phyloP scores from a whole-genome alignment of 2,888 invertebrate species.

The Pseudolycoriella hygida region DNA sequence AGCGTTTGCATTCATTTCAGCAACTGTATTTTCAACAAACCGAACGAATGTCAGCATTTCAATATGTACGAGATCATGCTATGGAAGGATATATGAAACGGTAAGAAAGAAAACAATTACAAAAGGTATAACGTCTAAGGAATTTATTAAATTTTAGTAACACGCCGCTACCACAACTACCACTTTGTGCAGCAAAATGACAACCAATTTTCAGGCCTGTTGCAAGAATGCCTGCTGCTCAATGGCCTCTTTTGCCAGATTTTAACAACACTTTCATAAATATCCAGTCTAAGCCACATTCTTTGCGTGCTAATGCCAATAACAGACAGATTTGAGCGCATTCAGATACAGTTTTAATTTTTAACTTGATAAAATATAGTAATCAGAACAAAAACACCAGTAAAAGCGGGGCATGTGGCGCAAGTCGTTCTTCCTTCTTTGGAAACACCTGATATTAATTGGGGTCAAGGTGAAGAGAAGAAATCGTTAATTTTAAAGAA shows the following conservation, averaged over 20 bases:
- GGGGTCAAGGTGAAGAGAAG: too few species aligned
- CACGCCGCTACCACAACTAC: neutral
- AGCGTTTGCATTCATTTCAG: conserved; percentile 17
- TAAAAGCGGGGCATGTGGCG: too few species aligned
- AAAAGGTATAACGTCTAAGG: neutral
- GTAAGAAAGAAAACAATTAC: neutral
- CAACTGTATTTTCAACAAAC: conserved; percentile 24
- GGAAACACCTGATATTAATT: too few species aligned
- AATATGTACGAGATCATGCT: conserved; percentile 24
- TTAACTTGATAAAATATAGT: too few species aligned
- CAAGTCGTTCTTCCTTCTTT: too few species aligned
- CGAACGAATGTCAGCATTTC: conserved; percentile 24
- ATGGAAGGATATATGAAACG: conserved; percentile 7
- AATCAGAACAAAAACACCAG: too few species aligned
- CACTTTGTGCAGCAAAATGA: conserved; percentile 21
- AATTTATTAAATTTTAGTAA: neutral
- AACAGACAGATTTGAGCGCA: too few species aligned
- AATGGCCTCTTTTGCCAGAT: neutral
- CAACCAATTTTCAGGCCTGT: conserved; percentile 25
- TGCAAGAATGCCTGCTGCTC: conserved; percentile 21
- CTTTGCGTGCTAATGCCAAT: too few species aligned
- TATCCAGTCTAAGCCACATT: too few species aligned
- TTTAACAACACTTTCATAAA: too few species aligned
- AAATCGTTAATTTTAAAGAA: too few species aligned
- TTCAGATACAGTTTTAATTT: too few species aligned